Evolutionary conservation across 2,888 invertebrate genomes (phyloP).

Genomic region (Daptonema setosum): DNA sequence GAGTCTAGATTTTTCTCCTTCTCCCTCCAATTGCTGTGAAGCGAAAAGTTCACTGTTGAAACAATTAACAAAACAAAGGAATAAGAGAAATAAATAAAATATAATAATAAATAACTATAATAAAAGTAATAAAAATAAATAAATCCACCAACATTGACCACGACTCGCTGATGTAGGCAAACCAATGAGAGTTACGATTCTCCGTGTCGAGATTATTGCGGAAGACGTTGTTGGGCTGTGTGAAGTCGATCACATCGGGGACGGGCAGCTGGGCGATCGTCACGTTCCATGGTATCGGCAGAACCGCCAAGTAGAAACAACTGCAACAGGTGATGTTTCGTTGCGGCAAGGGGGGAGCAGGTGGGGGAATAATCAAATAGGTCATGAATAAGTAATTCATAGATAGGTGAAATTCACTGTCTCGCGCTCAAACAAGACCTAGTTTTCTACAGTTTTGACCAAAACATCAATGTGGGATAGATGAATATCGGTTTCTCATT

Average conservation of each 20-base stretch:
- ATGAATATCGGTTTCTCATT: too few relatives aligned
- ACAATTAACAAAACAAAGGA: neutral
- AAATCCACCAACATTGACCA: too few relatives aligned
- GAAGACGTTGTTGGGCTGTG: neutral
- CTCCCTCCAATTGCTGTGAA: neutral
- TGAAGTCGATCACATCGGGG: neutral
- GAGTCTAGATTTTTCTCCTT: too few relatives aligned
- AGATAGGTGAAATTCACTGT: too few relatives aligned
- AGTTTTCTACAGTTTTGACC: too few relatives aligned
- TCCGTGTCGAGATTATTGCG: neutral
- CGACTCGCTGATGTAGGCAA: conserved; percentile 24
- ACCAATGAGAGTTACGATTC: neutral
- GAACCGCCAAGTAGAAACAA: neutral
- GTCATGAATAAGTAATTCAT: too few relatives aligned
- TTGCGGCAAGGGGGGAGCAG: neutral
- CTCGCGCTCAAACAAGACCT: too few relatives aligned
- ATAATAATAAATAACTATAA: too few relatives aligned
- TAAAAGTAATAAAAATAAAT: too few relatives aligned
- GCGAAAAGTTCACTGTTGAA: neutral
- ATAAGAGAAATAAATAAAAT: too few relatives aligned
- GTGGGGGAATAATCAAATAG: too few relatives aligned
- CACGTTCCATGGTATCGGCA: neutral
- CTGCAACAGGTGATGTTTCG: neutral
- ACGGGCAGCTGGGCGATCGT: neutral
- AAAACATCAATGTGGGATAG: neutral